Base-by-base conservation (phyloP, 2,113 vertebrate species). In the Micromys minutus region DNA sequence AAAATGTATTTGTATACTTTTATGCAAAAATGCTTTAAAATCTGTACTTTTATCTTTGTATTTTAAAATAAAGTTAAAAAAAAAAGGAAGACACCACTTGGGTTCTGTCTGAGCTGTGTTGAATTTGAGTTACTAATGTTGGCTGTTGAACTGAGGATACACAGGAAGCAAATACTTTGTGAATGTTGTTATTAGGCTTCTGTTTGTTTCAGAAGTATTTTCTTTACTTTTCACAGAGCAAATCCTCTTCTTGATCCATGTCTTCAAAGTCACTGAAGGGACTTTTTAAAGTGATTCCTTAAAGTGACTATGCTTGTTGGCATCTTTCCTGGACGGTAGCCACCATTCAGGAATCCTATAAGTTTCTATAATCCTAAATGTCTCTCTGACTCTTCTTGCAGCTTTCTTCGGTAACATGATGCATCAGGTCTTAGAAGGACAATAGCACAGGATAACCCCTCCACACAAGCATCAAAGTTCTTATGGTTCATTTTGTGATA, bases 151-250 rank as follows among this genome's bases (percentile, higher is more conserved):
- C 24, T 67, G 36, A 90, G n/a, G 17, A 57, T 13, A 71, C 17
- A 71, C 34, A 85, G 39, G 22, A 86, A 7, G 10, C 55, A 91
- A 84, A 34, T 57, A 7, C 10, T 92, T 65, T 88, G 45, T 65
- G 24, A 57, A 16, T 45, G 17, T 80, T 52, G 15, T 80, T 63
- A 31, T 17, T 69, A 29, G 22, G 19, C 36, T 86, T 85, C 67
- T 55, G 24, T 55, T 74, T 94, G 45, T 76, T 81, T 65, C 19
- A 29, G 69, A 65, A 85, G 45, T 71, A 79, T 89, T 90, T 80
- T 90, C 39, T 84, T 42, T 80, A 45, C 71, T 94, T 92, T 96
- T 77, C 52, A 84, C 31, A 0, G 71, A 67, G 5, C 21, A 93
- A 84, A 57, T 91, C 29, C 31, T 89, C 7, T 50, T 90, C 17